phyloP scores from a whole-genome alignment of 2,888 invertebrate species.

The Himalopsyche japonica region DNA sequence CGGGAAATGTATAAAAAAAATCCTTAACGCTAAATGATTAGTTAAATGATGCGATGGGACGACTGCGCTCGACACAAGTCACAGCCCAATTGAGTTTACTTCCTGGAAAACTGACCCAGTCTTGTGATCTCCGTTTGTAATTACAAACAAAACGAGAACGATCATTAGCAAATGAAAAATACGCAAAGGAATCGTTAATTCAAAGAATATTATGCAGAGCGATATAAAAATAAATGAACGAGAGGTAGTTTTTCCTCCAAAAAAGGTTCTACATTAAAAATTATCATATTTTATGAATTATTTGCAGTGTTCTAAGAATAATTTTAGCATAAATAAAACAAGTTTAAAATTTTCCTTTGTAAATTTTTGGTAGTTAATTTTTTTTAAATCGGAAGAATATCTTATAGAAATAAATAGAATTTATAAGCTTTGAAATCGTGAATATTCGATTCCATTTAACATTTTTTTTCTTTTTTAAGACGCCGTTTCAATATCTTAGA shows the following conservation, averaged over 20 bases:
- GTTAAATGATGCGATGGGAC: neutral
- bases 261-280: neutral
- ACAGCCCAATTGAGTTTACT: neutral
- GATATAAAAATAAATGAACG: neutral
- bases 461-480: too few species aligned
- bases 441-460: too few species aligned
- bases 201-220: neutral
- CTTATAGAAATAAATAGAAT: too few species aligned
- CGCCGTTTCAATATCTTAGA: too few species aligned
- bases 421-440: too few species aligned
- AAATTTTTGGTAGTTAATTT: too few species aligned
- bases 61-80: neutral
- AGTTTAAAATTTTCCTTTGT: too few species aligned
- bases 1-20: neutral
- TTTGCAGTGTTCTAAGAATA: neutral
- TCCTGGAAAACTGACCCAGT: neutral
- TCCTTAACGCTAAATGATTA: neutral
- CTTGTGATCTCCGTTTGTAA: neutral
- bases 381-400: too few species aligned
- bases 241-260: neutral
- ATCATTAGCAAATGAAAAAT: conserved; percentile 28
- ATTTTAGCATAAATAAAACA: too few species aligned
- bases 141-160: neutral
- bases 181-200: conserved; percentile 7
- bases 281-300: neutral